Base-by-base conservation (phyloP, 2,797 vertebrate genomes). In the Cyprinella venusta region DNA sequence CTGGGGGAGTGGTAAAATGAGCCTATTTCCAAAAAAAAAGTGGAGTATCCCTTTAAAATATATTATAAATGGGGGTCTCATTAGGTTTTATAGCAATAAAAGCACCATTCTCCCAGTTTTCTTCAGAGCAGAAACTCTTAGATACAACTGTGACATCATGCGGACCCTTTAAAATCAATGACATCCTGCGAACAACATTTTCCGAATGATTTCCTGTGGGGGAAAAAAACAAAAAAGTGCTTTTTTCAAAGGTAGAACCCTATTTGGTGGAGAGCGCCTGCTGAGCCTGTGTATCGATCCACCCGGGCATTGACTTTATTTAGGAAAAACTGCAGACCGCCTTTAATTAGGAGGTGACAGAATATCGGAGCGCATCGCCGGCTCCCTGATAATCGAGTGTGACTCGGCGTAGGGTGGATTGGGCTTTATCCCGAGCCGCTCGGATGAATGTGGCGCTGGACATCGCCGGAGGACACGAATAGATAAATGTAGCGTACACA, bases 291-390 rank as follows among this genome's bases (percentile, higher is more conserved):
- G 33, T 74, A 80, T 81, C 48, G 74, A 59, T 81, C 76, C 45
- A 52, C 63, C 48, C 36, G 9, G 16, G 15, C 12, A 26, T 38
- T 10, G 42, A 48, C 81, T 86, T 75, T 82, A 82, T 84, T 84
- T 84, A 76, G 78, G 52, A 45, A 40, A 70, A 70, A 70, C 79
- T 45, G 15, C 67, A 59, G 75, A 38, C n/a, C 52, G 45, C 24
- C 79, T 88, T 84, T 86, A 86, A 88, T 88, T 88, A 88, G 70
- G 80, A 82, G 76, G 79, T 75, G 84, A 56, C 71, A 82, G 75
- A 54, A 40, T 64, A 75, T 74, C 10, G 18, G 48, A 30, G 24
- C 59, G 1, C 24, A 2, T 26, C 54, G 21, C 21, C 10, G 74
- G 15, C 61, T 50, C 75, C 13, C 67, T 33, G 79, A 82, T 84